A percentile compares a stretch with the other conserved stretches of the same genome.
phyloP scores from a whole-genome alignment of 2,113 vertebrate species.

The Equus quagga region DNA sequence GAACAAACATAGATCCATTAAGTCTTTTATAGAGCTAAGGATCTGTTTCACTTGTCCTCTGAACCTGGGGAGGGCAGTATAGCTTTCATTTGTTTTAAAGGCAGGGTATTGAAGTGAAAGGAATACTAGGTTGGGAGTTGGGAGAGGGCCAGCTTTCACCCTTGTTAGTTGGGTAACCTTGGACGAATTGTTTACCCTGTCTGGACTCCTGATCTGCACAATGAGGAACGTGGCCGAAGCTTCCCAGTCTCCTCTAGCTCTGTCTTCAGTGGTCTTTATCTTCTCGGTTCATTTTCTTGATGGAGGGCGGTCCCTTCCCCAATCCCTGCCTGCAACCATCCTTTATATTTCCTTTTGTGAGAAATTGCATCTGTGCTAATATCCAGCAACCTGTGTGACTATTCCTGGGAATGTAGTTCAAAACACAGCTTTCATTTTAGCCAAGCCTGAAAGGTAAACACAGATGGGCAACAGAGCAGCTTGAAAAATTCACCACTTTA shows the following conservation, averaged over 20 bases:
- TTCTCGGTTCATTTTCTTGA: background rate
- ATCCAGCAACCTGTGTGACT: background rate
- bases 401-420: background rate
- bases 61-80: background rate
- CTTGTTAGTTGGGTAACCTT: background rate
- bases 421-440: background rate
- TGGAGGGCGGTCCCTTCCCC: background rate
- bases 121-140: background rate
- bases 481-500: background rate
- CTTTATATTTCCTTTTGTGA: background rate
- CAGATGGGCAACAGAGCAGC: background rate
- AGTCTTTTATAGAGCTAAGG: background rate
- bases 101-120: background rate
- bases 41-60: background rate
- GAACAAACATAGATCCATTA: background rate
- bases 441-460: slow-evolving; percentile 21
- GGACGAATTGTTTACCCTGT: background rate
- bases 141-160: background rate
- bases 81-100: background rate
- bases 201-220: background rate
- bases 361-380: background rate
- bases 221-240: background rate
- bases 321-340: background rate
- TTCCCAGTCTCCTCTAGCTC: background rate
- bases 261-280: background rate